Percentiles rank a stretch among this genome's conserved stretches.
phyloP scores from a whole-genome alignment of 2,797 vertebrate genomes.

The Manis pentadactyla region DNA sequence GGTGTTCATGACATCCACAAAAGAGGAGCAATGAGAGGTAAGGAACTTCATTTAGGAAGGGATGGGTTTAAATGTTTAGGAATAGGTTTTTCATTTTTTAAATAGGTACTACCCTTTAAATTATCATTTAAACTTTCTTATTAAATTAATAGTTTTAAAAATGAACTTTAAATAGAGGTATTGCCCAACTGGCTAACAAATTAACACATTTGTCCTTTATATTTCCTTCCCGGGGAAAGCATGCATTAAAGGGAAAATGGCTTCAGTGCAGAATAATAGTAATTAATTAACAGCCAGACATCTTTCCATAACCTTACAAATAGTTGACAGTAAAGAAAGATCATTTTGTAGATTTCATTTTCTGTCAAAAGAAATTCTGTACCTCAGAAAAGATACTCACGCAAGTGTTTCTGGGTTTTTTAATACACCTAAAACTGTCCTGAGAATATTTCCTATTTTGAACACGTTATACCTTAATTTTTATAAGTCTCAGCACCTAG shows the following conservation, averaged over 20 bases:
- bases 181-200: conserved; percentile 16
- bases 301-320: conserved; percentile 52
- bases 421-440: neutral
- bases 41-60: neutral
- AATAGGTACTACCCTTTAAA: neutral
- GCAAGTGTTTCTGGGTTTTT: neutral
- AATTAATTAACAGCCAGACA: conserved; percentile 65
- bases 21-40: neutral
- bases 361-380: neutral
- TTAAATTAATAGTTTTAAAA: conserved; percentile 41
- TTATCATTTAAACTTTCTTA: conserved; percentile 4
- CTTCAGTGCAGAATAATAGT: neutral
- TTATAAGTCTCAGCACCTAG: neutral
- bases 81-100: neutral
- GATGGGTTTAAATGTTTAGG: neutral
- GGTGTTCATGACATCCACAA: neutral
- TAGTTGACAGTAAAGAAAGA: conserved; percentile 40
- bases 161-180: conserved; percentile 48
- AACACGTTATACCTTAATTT: neutral
- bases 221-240: conserved; percentile 39
- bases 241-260: conserved; percentile 41
- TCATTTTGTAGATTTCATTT: conserved; percentile 25
- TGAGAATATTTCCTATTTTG: neutral
- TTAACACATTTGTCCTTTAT: conserved; percentile 27
- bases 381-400: conserved; percentile 16